Percentiles rank a stretch among this genome's conserved stretches.
These are phyloP conservation scores for Plemyria rubiginata DNA, from an alignment of 2,888 invertebrate genomes.

Conservation along the genomic window DNA sequence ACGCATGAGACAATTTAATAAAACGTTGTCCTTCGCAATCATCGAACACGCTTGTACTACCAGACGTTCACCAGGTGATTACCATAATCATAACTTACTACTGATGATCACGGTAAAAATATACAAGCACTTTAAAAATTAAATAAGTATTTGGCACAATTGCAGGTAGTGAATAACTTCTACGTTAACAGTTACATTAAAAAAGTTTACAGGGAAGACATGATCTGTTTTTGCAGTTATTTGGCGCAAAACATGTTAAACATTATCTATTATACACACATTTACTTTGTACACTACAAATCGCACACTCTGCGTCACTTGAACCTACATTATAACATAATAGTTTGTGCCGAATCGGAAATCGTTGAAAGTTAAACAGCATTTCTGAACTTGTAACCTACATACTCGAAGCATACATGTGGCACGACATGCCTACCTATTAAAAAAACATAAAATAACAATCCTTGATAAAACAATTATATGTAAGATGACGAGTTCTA, in stretches of 20 bases:
- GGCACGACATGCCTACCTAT: conserved; percentile 38
- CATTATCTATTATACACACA: conserved; percentile 41
- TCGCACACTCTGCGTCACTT: conserved; percentile 34
- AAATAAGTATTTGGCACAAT: conserved; percentile 37
- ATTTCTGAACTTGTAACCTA: conserved; percentile 44
- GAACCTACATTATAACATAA: conserved; percentile 33
- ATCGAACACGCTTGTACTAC: not conserved
- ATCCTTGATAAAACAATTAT: conserved; percentile 35
- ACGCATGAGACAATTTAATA: not conserved
- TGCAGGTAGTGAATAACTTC: conserved; percentile 33
- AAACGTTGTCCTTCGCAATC: not conserved
- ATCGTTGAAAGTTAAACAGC: conserved; percentile 36
- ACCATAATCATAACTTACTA: not conserved
- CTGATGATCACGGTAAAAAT: not conserved
- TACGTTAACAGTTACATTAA: conserved; percentile 49
- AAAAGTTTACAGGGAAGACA: conserved; percentile 73
- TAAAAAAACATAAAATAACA: conserved; percentile 34
- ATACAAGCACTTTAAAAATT: not conserved
- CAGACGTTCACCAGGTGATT: too few relatives aligned
- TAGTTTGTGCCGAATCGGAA: conserved; percentile 34
- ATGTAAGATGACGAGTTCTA: conserved; percentile 59
- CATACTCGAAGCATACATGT: conserved; percentile 52
- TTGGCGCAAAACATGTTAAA: conserved; percentile 56
- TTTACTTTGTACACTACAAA: conserved; percentile 38
- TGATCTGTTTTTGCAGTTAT: conserved; percentile 66